Conservation (phyloP, 2,113 vertebrate species). For the Mesoclemmys tuberculata region DNA sequence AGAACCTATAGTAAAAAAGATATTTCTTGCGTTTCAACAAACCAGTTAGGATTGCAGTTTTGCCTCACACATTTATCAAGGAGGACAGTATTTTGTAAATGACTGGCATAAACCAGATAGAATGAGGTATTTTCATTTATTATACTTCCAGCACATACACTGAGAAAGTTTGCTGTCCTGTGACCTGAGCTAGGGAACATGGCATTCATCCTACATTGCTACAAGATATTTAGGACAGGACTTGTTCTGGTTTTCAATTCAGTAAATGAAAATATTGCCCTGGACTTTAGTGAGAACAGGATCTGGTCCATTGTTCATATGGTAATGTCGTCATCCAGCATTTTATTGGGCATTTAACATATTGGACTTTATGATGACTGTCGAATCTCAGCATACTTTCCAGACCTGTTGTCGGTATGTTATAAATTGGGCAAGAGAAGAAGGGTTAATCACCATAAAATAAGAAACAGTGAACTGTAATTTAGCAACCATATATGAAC, state of each 20-base stretch:
- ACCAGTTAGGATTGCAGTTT: slow-evolving; percentile 54
- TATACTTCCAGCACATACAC: background rate
- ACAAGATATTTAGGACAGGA: fast-evolving
- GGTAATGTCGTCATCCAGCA: background rate
- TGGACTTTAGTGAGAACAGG: background rate
- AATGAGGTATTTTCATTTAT: slow-evolving; percentile 10
- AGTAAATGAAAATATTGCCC: fast-evolving
- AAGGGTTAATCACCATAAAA: background rate
- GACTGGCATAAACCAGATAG: slow-evolving; percentile 38
- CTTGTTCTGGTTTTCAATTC: background rate
- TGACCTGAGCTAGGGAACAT: background rate
- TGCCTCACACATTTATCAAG: slow-evolving; percentile 56
- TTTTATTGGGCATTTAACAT: slow-evolving; percentile 67
- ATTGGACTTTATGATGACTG: slow-evolving; percentile 62
- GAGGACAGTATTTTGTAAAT: slow-evolving; percentile 34
- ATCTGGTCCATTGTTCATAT: fast-evolving
- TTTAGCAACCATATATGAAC: background rate
- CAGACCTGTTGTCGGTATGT: background rate
- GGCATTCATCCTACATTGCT: background rate
- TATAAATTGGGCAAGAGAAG: background rate
- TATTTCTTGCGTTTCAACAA: slow-evolving; percentile 53
- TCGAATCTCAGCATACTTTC: slow-evolving; percentile 35
- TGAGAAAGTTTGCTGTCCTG: background rate
- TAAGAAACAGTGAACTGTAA: background rate
- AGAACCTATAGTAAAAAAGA: slow-evolving; percentile 34